phyloP scores from a whole-genome alignment of 1,140 invertebrate species.

The Lysiphlebus fabarum region DNA sequence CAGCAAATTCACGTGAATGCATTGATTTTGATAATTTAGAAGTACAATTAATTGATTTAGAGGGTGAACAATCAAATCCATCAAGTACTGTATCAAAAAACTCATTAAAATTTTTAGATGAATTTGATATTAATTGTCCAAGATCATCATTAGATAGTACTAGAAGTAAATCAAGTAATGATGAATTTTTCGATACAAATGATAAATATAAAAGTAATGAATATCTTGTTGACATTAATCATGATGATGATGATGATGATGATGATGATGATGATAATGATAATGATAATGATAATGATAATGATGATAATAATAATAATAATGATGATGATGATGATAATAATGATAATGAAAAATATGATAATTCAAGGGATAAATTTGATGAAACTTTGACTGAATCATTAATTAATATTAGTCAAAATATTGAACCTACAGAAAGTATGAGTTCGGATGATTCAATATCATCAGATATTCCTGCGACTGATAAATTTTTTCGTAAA shows the following conservation, averaged over 20 bases:
- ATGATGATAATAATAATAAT: constrained; percentile 17
- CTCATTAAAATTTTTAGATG: constrained; percentile 36
- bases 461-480: constrained; percentile 26
- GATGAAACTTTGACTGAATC: constrained; percentile 30
- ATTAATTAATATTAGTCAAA: constrained; percentile 24
- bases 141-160: constrained; percentile 30
- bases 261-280: background rate
- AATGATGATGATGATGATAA: too few relatives aligned
- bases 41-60: constrained; percentile 35
- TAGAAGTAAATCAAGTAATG: constrained; percentile 22
- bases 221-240: constrained; percentile 10
- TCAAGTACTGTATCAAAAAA: constrained; percentile 38
- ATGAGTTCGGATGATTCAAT: constrained; percentile 25
- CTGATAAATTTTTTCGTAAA: constrained; percentile 38
- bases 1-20: constrained; percentile 48
- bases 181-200: constrained; percentile 15
- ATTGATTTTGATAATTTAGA: constrained; percentile 52
- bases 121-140: constrained; percentile 30
- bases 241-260: constrained; percentile 19
- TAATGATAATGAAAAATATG: too few relatives aligned
- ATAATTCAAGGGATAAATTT: constrained; percentile 27
- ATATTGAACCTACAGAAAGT: constrained; percentile 28
- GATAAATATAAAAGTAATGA: too few relatives aligned
- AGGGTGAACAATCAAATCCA: background rate
- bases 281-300: constrained; percentile 13